Percentiles rank a stretch among this genome's conserved stretches.
phyloP scores from a whole-genome alignment of 2,113 vertebrate species.

The Herpetotheres cachinnans region DNA sequence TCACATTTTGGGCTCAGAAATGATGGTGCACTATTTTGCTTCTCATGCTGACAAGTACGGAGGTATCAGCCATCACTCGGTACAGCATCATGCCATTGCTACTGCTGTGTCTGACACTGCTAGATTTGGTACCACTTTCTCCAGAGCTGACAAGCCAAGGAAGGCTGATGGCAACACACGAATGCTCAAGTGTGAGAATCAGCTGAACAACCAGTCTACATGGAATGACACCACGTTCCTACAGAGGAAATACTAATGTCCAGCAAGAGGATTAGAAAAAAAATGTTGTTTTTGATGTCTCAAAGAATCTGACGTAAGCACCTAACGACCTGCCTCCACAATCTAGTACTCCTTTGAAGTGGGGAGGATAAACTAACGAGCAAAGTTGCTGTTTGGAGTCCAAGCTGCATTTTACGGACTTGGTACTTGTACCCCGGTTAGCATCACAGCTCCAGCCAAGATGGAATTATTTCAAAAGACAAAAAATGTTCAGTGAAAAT shows the following conservation, averaged over 20 bases:
- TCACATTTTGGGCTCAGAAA: slow-evolving; percentile 11
- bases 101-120: not conserved
- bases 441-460: not conserved
- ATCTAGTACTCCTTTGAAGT: not conserved
- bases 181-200: not conserved
- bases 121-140: not conserved
- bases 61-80: not conserved
- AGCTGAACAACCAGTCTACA: not conserved
- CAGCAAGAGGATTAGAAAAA: not conserved
- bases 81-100: not conserved
- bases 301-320: not conserved
- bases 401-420: not conserved
- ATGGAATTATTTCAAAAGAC: not conserved
- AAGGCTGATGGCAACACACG: not conserved
- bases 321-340: not conserved
- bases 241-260: not conserved
- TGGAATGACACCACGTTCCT: not conserved
- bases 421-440: accelerated
- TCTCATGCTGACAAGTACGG: not conserved
- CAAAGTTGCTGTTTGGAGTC: not conserved
- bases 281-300: not conserved
- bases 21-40: not conserved
- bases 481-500: not conserved
- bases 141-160: not conserved
- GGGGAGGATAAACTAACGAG: not conserved